A percentile compares a stretch with the other conserved stretches of the same genome.
Conservation (phyloP, 2,797 vertebrate genomes). For the Cynodonichthys magdalenae region DNA sequence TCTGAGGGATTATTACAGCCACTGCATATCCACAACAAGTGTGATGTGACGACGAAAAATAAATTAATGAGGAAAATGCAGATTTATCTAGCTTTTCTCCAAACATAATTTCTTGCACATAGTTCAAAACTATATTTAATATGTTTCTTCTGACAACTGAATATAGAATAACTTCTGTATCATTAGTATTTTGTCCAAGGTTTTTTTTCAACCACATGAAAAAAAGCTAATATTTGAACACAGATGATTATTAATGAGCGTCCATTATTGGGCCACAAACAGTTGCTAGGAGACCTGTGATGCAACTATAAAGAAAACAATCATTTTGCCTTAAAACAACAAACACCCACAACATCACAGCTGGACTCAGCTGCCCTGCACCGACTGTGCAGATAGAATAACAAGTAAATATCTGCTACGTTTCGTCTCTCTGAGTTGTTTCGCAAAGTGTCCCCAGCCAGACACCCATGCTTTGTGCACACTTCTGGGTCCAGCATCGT, state of each 20-base stretch:
- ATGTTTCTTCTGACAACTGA: too few species aligned
- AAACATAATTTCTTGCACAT: background rate
- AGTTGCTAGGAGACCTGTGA: slow-evolving; percentile 52
- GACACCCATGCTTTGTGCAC: slow-evolving; percentile 23
- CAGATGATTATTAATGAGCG: slow-evolving; percentile 9
- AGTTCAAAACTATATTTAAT: too few species aligned
- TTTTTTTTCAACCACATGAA: background rate
- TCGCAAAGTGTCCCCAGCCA: slow-evolving; percentile 10
- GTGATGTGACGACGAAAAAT: too few species aligned
- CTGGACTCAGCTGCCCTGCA: slow-evolving; percentile 20
- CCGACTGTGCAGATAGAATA: slow-evolving; percentile 10
- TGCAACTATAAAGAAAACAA: slow-evolving; percentile 21
- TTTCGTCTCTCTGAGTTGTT: background rate
- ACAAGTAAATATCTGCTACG: slow-evolving; percentile 17
- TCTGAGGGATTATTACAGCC: too few species aligned
- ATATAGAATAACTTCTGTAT: too few species aligned
- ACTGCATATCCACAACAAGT: too few species aligned
- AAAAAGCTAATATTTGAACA: slow-evolving; percentile 10
- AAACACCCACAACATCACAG: slow-evolving; percentile 39
- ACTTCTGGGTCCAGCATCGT: slow-evolving; percentile 31
- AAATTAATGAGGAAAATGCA: too few species aligned
- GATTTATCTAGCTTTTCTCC: too few species aligned
- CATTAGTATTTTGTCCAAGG: background rate
- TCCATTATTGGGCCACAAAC: slow-evolving; percentile 12
- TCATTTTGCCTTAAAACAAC: slow-evolving; percentile 27